These are phyloP conservation scores for Tryphoninae sp. DNA, from an alignment of 2,888 invertebrate species.

Conservation along the genomic window DNA sequence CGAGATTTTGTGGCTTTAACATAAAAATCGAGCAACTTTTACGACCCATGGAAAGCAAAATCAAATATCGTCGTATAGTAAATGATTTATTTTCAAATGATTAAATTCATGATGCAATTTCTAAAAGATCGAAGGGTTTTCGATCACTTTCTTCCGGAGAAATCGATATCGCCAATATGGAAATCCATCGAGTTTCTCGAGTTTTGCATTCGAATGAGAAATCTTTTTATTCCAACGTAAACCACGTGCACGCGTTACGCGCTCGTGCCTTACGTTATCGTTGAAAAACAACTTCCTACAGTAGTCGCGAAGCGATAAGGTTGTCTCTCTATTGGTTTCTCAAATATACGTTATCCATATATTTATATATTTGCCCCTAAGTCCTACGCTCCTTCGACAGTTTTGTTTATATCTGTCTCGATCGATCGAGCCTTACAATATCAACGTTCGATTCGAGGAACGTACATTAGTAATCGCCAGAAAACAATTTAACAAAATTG, in stretches of 20 bases:
- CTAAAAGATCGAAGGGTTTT: neutral
- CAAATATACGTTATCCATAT: constrained; percentile 20
- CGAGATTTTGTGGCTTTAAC: constrained; percentile 87
- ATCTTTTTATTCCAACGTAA: constrained; percentile 36
- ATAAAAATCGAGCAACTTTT: constrained; percentile 36
- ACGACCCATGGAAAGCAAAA: neutral
- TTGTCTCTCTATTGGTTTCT: constrained; percentile 33
- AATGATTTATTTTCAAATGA: too few relatives aligned
- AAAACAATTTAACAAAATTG: too few relatives aligned
- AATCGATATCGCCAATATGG: constrained; percentile 38
- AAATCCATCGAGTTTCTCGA: constrained; percentile 37
- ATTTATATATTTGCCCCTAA: constrained; percentile 31
- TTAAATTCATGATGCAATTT: neutral
- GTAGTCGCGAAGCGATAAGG: constrained; percentile 39
- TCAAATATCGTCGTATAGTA: neutral
- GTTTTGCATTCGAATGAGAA: constrained; percentile 19
- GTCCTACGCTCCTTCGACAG: constrained; percentile 45
- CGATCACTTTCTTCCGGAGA: constrained; percentile 31
- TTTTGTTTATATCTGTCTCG: constrained; percentile 33
- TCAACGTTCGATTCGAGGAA: neutral
- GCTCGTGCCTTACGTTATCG: constrained; percentile 47
- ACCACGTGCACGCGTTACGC: constrained; percentile 39
- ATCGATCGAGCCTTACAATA: constrained; percentile 5
- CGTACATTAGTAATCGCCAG: too few relatives aligned
- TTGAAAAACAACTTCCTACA: constrained; percentile 57